A percentile compares a stretch with the other conserved stretches of the same genome.
Conservation (phyloP, 2,888 invertebrate species). For the Pachliopta kotzebuea region DNA sequence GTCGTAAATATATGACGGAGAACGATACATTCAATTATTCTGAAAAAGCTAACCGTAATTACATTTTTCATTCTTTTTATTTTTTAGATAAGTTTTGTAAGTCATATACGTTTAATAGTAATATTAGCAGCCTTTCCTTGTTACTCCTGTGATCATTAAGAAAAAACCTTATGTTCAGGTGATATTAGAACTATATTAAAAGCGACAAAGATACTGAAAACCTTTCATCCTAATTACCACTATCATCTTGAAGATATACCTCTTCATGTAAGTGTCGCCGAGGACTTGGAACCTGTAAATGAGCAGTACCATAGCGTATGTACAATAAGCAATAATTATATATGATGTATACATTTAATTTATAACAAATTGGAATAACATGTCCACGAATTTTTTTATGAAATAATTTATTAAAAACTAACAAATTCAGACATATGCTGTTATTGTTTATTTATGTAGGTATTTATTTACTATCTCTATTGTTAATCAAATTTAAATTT, state of each 20-base stretch:
- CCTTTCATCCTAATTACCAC: conserved; percentile 88
- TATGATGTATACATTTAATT: conserved; percentile 54
- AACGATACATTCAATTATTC: conserved; percentile 79
- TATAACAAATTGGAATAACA: neutral
- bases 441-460: no score
- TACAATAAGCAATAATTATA: conserved; percentile 44
- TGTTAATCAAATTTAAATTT: no score
- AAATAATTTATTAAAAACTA: no score
- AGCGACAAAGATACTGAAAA: conserved; percentile 93
- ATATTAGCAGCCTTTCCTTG: neutral
- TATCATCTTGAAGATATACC: neutral
- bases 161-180: conserved; percentile 71
- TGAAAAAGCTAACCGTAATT: conserved; percentile 93
- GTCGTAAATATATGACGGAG: conserved; percentile 86
- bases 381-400: no score
- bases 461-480: no score
- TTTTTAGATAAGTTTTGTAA: conserved; percentile 84
- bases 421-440: no score
- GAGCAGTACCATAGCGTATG: conserved; percentile 87
- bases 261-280: neutral
- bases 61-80: conserved; percentile 96
- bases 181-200: conserved; percentile 91
- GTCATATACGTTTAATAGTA: neutral
- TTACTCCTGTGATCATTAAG: neutral
- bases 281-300: conserved; percentile 91